Evolutionary conservation across 2,797 vertebrate genomes (phyloP).

Genomic region (Yasuhikotakia modesta): DNA sequence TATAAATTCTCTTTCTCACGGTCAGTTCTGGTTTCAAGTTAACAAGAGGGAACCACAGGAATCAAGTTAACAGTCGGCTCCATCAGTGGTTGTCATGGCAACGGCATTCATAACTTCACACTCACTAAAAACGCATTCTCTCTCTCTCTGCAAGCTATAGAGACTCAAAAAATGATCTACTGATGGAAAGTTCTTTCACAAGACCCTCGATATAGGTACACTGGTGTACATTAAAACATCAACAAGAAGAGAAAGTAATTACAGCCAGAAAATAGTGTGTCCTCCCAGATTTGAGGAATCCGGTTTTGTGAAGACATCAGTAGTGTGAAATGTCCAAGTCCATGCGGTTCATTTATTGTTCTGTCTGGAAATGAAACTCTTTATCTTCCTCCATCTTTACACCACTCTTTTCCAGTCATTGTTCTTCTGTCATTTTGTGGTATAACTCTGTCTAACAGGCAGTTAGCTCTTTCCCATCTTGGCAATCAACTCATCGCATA

Average conservation of each 20-base stretch:
- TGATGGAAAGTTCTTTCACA: conserved; percentile 80
- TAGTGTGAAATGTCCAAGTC: conserved; percentile 48
- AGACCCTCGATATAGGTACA: conserved; percentile 89
- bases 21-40: conserved; percentile 62
- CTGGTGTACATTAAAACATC: conserved; percentile 85
- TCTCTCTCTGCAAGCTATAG: conserved; percentile 47
- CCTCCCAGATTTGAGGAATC: conserved; percentile 38
- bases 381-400: conserved; percentile 32
- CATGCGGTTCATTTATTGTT: conserved; percentile 38
- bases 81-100: conserved; percentile 81
- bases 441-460: background rate
- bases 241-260: conserved; percentile 75
- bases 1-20: conserved; percentile 42
- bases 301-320: conserved; percentile 66
- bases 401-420: conserved; percentile 25
- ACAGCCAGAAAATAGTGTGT: conserved; percentile 51
- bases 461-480: conserved; percentile 99
- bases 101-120: conserved; percentile 63
- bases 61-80: conserved; percentile 78
- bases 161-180: conserved; percentile 60
- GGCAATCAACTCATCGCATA: conserved; percentile 97
- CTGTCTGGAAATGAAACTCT: conserved; percentile 49
- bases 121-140: conserved; percentile 64
- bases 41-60: conserved; percentile 69
- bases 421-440: conserved; percentile 27